These are phyloP conservation scores for Protonibea diacanthus DNA, from an alignment of 2,797 vertebrate genomes.

Conservation along the genomic window DNA sequence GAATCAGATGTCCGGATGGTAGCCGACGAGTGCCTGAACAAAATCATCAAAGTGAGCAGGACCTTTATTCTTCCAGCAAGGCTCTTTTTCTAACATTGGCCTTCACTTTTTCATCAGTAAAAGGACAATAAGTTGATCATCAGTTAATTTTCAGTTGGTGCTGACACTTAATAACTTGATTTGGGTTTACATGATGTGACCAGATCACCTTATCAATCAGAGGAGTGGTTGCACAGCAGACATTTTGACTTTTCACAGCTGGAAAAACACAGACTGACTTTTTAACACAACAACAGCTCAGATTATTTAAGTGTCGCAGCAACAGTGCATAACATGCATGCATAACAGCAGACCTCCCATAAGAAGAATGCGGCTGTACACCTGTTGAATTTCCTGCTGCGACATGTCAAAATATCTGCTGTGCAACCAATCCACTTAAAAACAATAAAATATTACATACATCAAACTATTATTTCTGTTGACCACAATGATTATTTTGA, in stretches of 20 bases:
- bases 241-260: too few species aligned
- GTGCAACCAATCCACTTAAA: neutral
- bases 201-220: neutral
- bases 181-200: neutral
- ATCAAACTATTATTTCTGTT: neutral
- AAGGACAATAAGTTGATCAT: neutral
- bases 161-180: neutral
- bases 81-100: neutral
- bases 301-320: too few species aligned
- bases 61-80: neutral
- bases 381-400: too few species aligned
- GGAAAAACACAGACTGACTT: too few species aligned
- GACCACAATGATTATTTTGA: neutral
- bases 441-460: neutral
- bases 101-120: neutral
- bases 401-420: too few species aligned
- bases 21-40: slow-evolving; percentile 99
- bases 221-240: too few species aligned
- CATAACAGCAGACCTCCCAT: too few species aligned
- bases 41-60: slow-evolving; percentile 96
- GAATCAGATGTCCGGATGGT: slow-evolving; percentile 99
- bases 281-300: too few species aligned
- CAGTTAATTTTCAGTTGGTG: neutral
- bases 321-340: too few species aligned
- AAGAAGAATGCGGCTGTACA: too few species aligned